These are phyloP conservation scores for Aporrectodea caliginosa DNA, from an alignment of 1,140 invertebrate species.

Conservation along the genomic window DNA sequence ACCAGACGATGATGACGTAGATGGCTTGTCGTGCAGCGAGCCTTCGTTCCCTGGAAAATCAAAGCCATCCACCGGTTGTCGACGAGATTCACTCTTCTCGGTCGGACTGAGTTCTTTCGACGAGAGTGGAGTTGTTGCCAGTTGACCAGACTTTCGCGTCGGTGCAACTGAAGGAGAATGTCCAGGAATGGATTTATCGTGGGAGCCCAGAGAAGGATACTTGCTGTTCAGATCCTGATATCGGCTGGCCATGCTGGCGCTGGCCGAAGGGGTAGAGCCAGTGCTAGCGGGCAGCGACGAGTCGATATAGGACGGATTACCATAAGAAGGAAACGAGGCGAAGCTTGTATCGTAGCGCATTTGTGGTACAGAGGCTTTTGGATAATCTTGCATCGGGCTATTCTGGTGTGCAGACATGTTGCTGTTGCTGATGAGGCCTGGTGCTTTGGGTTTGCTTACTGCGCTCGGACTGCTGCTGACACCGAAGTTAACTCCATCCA, in stretches of 20 bases:
- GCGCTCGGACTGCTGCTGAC: background rate
- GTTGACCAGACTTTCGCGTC: background rate
- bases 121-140: background rate
- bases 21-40: background rate
- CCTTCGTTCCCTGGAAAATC: background rate
- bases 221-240: background rate
- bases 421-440: too few species aligned
- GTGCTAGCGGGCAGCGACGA: background rate
- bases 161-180: background rate
- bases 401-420: too few species aligned
- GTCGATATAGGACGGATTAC: background rate
- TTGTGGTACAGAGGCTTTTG: background rate
- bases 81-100: background rate
- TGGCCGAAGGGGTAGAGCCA: too few species aligned
- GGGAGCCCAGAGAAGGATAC: background rate
- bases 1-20: background rate
- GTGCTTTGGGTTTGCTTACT: background rate
- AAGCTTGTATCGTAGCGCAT: background rate
- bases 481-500: background rate
- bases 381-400: background rate
- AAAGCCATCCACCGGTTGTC: background rate
- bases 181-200: background rate
- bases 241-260: too few species aligned
- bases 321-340: background rate
- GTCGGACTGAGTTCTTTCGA: background rate